Percentiles rank a stretch among this genome's conserved stretches.
phyloP scores from a whole-genome alignment of 2,797 vertebrate species.

The Emydoidea blandingii region DNA sequence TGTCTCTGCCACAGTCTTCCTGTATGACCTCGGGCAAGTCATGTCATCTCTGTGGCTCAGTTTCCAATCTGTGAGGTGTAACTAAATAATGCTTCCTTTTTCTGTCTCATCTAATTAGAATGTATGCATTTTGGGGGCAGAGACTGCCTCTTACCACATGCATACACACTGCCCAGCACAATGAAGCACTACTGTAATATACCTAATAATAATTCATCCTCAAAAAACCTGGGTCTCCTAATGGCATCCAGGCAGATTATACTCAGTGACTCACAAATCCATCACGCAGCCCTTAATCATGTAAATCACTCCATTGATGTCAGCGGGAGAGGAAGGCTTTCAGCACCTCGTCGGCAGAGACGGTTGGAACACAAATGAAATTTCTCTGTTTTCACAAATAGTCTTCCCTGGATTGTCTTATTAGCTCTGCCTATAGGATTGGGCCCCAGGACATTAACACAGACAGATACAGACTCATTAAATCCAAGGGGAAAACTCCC shows the following conservation, averaged over 20 bases:
- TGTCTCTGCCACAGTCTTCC: neutral
- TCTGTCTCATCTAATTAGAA: neutral
- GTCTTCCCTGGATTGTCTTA: neutral
- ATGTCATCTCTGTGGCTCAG: neutral
- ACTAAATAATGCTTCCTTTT: neutral
- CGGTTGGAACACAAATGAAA: neutral
- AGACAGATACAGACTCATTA: neutral
- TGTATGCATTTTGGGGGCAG: neutral
- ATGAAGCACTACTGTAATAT: neutral
- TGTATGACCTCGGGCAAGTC: neutral
- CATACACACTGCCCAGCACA: neutral
- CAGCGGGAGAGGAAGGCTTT: neutral
- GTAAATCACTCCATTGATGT: neutral
- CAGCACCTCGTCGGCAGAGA: neutral
- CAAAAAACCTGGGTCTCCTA: neutral
- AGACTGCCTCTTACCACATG: neutral
- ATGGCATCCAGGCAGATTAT: neutral
- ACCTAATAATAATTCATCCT: neutral
- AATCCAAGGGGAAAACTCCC: neutral
- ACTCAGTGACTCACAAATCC: neutral
- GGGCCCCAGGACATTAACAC: neutral
- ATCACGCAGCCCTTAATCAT: neutral
- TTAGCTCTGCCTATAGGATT: neutral
- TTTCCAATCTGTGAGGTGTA: neutral
- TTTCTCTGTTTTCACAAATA: neutral